Evolutionary conservation across 2,113 vertebrate species (phyloP), one percentile per base, ranked within the genome.

Genomic region (Forbesichthys agassizii): DNA sequence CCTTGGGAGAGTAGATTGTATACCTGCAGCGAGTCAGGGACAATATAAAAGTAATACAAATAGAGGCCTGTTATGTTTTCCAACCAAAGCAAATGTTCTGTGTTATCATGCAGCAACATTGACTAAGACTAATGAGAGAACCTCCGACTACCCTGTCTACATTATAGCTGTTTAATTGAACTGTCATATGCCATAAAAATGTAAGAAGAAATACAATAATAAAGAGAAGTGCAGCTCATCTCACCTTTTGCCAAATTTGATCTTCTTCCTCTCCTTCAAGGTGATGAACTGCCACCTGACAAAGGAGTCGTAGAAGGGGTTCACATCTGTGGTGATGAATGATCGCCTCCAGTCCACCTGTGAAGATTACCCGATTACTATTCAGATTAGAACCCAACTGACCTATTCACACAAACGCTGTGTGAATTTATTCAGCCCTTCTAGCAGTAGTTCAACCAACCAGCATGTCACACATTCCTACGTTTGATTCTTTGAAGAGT

Each of bases 341-440:
- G 97, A 99, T 20, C 97, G 96, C 14, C 96, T 94, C 97, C 98
- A 99, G 64, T 99, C 98, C 69, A 97, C 92, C 97, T 99, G 81
- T 0, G 80, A 78, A 55, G 56, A 46, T 48, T n/a, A 75, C 6
- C 10, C 55, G 6, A n/a, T 10, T n/a, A 46, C 36, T 13, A 55
- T 73, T 74, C 16, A 52, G 59, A 51, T 14, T 33, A 46, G 59
- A 64, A 27, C 27, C 48, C n/a, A 61, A 33, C 9, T 0, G 9
- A 56, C 10, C 67, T 4, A 14, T 60, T 33, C 47, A 0, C 55
- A 60, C 36, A 5, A 42, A 42, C 4, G 5, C 36, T 4, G 5
- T 42, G 36, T 42, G 36, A 42, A 42, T 42, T 42, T 42, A 5
- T 42, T 42, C 7, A 42, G 1, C 36, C 36, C 36, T 42, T 42